These are phyloP conservation scores for Macroteleia sp. DNA, from an alignment of 2,888 invertebrate species.

Conservation along the genomic window DNA sequence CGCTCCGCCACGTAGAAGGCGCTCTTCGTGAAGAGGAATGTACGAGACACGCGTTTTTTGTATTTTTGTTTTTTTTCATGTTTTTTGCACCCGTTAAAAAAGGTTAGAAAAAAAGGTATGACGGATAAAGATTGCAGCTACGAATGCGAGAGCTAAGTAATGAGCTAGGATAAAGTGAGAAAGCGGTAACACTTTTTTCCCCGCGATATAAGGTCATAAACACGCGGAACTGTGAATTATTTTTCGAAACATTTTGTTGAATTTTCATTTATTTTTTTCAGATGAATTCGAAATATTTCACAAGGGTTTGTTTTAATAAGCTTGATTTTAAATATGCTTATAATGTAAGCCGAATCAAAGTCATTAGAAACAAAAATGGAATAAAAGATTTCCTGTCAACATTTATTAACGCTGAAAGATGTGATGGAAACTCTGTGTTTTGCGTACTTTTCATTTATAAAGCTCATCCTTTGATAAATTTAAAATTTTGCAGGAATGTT, in stretches of 20 bases:
- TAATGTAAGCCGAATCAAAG: too few species aligned
- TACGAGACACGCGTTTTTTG: constrained; percentile 34
- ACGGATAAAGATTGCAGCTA: constrained; percentile 50
- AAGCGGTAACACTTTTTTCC: constrained; percentile 11
- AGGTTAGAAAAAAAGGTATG: constrained; percentile 12
- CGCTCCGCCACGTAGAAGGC: constrained; percentile 35
- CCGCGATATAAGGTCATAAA: constrained; percentile 5
- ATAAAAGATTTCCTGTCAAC: not conserved
- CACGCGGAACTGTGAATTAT: not conserved
- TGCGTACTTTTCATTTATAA: not conserved
- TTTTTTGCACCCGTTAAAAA: constrained; percentile 1
- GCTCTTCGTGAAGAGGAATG: constrained; percentile 40
- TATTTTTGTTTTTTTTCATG: constrained; percentile 22
- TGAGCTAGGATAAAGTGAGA: constrained; percentile 32
- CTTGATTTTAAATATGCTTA: too few species aligned
- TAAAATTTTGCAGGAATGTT: not conserved
- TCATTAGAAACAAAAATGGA: not conserved
- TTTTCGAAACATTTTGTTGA: not conserved
- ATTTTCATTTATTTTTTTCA: too few species aligned
- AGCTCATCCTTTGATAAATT: constrained; percentile 8
- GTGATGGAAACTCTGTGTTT: not conserved
- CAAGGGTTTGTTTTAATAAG: too few species aligned
- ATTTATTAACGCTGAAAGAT: not conserved
- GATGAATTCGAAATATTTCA: too few species aligned
- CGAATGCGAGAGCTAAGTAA: constrained; percentile 46